Base-by-base conservation (phyloP, 2,113 vertebrate genomes). In the Pipa parva region DNA sequence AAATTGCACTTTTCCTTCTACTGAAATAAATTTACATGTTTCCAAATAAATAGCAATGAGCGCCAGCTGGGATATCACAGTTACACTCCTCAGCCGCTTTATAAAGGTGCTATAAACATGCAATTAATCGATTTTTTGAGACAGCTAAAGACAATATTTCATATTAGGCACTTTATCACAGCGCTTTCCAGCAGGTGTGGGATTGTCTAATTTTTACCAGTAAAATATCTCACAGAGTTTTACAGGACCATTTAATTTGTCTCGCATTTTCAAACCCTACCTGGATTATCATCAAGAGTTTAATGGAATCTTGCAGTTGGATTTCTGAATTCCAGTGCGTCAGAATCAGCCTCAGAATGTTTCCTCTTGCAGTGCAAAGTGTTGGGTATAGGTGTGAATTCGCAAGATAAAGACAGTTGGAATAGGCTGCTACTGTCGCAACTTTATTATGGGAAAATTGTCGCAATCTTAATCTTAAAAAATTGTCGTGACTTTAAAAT, bases 1-100 rank as follows among this genome's bases (percentile, higher is more conserved):
- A 56, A 56, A 56, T 31, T 18, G 9, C 28, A 18, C 26, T 36
- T 36, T 11, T 9, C 9, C n/a, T 52, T 29, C 18, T 31, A 8
- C 10, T 58, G 55, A 58, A 58, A 58, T 58, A 58, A 36, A 58
- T 58, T 22, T 58, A 9, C 55, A 58, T 58, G 55, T 58, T 36
- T 22, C 20, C n/a, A 36, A 58, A 58, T 36, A 58, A 6, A 20
- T 36, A 36, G 13, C 17, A 22, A 56, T 17, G 17, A 58, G 18
- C 5, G 31, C 52, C 52, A 56, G 26, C 52, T 56, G 52, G 26
- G 52, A 31, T 56, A 31, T 31, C 52, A n/a, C 52, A n/a, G 52
- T 56, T 33, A 56, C 27, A 56, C 20, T 18, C 9, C 52, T 29
- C 27, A 10, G 52, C 27, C 3, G 28, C 52, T 56, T 56, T 27